A percentile compares a stretch with the other conserved stretches of the same genome.
Evolutionary conservation across 2,888 invertebrate genomes (phyloP).

Genomic region (Branchipolynoe longqiensis): DNA sequence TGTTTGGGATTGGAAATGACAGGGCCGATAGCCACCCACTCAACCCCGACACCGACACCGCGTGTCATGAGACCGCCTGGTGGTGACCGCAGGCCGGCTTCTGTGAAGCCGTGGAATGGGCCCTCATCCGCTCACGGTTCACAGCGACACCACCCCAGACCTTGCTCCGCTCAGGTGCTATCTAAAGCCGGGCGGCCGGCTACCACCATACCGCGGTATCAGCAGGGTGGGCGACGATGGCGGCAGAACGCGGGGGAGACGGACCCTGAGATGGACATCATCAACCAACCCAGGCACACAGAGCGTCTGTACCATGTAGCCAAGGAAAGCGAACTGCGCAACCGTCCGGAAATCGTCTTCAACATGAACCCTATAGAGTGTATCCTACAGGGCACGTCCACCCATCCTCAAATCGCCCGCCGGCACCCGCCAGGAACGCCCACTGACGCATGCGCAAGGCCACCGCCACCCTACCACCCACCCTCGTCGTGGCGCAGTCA

Average conservation of each 20-base stretch:
- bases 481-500: slow-evolving; percentile 69
- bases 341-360: slow-evolving; percentile 75
- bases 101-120: too few relatives aligned
- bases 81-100: not conserved
- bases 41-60: not conserved
- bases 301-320: slow-evolving; percentile 67
- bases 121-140: too few relatives aligned
- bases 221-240: too few relatives aligned
- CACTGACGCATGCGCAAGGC: not conserved
- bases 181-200: too few relatives aligned
- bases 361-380: slow-evolving; percentile 58
- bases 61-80: not conserved
- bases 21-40: not conserved
- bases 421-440: not conserved
- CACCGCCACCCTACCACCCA: not conserved
- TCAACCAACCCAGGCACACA: not conserved
- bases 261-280: slow-evolving; percentile 5
- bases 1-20: not conserved
- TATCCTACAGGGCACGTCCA: not conserved
- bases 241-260: too few relatives aligned
- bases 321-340: slow-evolving; percentile 72
- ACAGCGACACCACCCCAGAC: too few relatives aligned
- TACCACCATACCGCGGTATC: too few relatives aligned
- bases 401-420: not conserved
- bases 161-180: too few relatives aligned